A percentile compares a stretch with the other conserved stretches of the same genome.
Evolutionary conservation across 2,888 invertebrate species (phyloP).

Genomic region (Sesamia inferens): DNA sequence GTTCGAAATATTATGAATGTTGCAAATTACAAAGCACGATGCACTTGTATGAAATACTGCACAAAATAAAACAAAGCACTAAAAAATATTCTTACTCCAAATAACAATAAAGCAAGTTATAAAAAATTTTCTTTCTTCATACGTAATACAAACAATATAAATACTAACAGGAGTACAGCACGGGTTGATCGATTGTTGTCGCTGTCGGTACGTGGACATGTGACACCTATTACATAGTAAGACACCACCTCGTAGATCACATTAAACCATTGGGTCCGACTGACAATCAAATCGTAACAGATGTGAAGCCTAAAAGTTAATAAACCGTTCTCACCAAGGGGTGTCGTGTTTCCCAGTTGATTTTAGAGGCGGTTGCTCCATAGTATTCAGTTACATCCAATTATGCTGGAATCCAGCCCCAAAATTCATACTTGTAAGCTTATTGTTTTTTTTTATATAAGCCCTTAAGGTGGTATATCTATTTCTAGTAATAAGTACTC

Average conservation of each 20-base stretch:
- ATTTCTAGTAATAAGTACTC: not conserved
- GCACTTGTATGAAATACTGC: slow-evolving; percentile 7
- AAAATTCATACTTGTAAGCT: not conserved
- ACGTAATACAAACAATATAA: not conserved
- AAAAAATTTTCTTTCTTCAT: not conserved
- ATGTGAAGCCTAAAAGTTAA: not conserved
- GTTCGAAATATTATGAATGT: not conserved
- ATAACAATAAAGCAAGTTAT: not conserved
- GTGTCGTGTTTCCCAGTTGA: not conserved
- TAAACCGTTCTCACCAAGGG: not conserved
- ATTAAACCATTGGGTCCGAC: not conserved
- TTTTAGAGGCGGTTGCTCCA: not conserved
- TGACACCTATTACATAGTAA: not conserved
- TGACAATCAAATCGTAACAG: not conserved
- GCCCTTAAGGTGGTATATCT: no score
- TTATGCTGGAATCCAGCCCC: not conserved
- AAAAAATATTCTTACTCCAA: not conserved
- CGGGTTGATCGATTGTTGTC: not conserved
- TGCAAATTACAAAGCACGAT: not conserved
- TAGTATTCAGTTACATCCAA: not conserved
- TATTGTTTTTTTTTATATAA: not conserved
- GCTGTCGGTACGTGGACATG: not conserved
- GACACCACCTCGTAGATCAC: not conserved
- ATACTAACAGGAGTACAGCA: not conserved
- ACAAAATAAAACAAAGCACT: slow-evolving; percentile 26